Evolutionary conservation across 2,113 vertebrate species (phyloP).

Genomic region (Etheostoma spectabile): DNA sequence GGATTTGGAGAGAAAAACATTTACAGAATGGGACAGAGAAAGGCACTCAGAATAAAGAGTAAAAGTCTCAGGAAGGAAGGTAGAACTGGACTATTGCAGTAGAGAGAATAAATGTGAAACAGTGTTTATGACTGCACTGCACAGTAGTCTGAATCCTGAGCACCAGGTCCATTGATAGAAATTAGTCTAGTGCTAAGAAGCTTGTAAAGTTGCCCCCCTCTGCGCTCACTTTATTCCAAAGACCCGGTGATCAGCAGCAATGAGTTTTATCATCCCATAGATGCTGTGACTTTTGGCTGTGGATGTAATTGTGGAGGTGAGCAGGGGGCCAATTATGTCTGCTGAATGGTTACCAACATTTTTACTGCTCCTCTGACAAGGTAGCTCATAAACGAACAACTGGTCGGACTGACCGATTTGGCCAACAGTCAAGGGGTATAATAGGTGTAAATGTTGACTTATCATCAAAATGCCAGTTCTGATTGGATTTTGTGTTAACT

Average conservation of each 20-base stretch:
- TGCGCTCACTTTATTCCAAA: constrained; percentile 48
- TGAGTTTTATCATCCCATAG: constrained; percentile 60
- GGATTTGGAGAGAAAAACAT: constrained; percentile 16
- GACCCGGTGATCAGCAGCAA: constrained; percentile 45
- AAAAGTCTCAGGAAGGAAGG: not conserved
- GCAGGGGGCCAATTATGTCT: constrained; percentile 54
- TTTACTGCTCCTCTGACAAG: constrained; percentile 64
- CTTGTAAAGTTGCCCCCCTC: constrained; percentile 65
- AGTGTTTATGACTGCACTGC: constrained; percentile 24
- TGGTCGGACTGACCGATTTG: constrained; percentile 59
- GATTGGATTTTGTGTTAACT: constrained; percentile 43
- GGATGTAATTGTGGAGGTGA: constrained; percentile 24
- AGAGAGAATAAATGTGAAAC: constrained; percentile 1
- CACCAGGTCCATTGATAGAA: constrained; percentile 52
- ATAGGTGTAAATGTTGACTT: constrained; percentile 62
- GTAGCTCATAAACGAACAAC: constrained; percentile 67
- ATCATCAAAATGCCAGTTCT: constrained; percentile 56
- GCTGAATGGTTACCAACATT: constrained; percentile 63
- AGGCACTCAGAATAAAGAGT: not conserved
- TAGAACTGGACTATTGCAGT: constrained; percentile 9
- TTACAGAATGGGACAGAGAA: not conserved
- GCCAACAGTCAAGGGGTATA: constrained; percentile 45
- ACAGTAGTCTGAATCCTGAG: constrained; percentile 27
- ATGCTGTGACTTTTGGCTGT: constrained; percentile 44
- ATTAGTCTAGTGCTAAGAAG: constrained; percentile 40